phyloP scores from a whole-genome alignment of 2,797 vertebrate genomes.

The Rhinatrema bivittatum region DNA sequence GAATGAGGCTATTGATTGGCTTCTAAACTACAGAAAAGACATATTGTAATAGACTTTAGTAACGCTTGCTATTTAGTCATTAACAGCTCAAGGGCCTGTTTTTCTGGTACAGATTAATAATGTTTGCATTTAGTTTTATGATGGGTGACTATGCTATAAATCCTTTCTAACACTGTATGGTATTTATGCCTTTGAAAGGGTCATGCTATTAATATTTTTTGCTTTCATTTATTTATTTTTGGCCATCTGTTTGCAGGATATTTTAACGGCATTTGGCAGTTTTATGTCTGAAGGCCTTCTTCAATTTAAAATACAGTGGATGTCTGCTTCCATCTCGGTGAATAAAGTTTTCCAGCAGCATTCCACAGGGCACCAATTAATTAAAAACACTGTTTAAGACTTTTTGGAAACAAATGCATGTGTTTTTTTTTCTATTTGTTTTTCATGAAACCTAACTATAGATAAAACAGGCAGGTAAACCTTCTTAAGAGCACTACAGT shows the following conservation, averaged over 20 bases:
- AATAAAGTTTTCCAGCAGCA: too few relatives aligned
- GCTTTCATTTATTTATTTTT: not conserved
- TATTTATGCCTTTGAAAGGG: conserved; percentile 22
- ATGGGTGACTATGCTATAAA: conserved; percentile 23
- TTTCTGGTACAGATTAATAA: conserved; percentile 37
- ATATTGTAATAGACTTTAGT: conserved; percentile 36
- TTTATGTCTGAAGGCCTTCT: too few relatives aligned
- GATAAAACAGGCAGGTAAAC: too few relatives aligned
- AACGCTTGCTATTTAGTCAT: conserved; percentile 26
- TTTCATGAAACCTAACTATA: too few relatives aligned
- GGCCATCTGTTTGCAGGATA: not conserved
- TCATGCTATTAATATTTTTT: not conserved
- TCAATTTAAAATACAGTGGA: not conserved
- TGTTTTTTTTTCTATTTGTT: too few relatives aligned
- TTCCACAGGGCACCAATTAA: too few relatives aligned
- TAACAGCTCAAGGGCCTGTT: conserved; percentile 29
- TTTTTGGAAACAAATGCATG: too few relatives aligned
- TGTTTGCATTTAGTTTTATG: conserved; percentile 18
- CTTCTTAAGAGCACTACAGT: too few relatives aligned
- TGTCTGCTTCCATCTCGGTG: too few relatives aligned
- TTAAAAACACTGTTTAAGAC: too few relatives aligned
- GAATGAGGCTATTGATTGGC: conserved; percentile 23
- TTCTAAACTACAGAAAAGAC: too few relatives aligned
- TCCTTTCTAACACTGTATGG: conserved; percentile 20
- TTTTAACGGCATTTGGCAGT: not conserved